These are phyloP conservation scores for Corynorhinus townsendii DNA, from an alignment of 2,113 vertebrate genomes.

Conservation along the genomic window DNA sequence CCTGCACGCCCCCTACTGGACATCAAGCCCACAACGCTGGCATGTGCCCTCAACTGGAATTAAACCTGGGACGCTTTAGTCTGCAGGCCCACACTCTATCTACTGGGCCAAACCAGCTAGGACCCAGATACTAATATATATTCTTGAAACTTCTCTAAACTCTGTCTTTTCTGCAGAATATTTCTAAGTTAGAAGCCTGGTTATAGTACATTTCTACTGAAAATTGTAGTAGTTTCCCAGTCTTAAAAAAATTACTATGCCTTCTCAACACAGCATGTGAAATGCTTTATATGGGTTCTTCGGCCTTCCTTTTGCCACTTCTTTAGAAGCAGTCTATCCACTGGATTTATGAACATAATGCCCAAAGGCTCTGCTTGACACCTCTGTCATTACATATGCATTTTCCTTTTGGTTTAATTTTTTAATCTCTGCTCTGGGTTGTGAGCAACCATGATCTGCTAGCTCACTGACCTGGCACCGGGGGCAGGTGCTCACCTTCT, in stretches of 20 bases:
- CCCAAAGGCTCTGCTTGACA: not conserved
- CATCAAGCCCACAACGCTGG: too few relatives aligned
- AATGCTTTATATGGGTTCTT: not conserved
- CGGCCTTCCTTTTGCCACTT: not conserved
- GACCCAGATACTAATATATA: not conserved
- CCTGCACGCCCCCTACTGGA: too few relatives aligned
- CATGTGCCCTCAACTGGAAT: too few relatives aligned
- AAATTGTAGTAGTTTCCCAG: not conserved
- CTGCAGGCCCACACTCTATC: too few relatives aligned
- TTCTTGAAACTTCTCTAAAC: not conserved
- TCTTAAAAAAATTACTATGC: not conserved
- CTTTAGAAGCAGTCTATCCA: not conserved
- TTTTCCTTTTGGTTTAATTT: not conserved
- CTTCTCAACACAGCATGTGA: not conserved
- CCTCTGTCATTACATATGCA: not conserved
- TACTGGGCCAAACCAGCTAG: too few relatives aligned
- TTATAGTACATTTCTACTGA: not conserved
- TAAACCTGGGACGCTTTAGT: too few relatives aligned
- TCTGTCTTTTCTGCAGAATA: not conserved
- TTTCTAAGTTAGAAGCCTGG: not conserved
- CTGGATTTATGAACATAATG: not conserved
- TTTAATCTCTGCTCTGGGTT: not conserved
- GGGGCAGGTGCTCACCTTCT: not conserved
- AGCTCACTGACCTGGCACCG: not conserved
- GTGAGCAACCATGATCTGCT: not conserved